Percentiles rank a stretch among this genome's conserved stretches.
Evolutionary conservation across 2,888 invertebrate genomes (phyloP).

Genomic region (Pollenia labialis): DNA sequence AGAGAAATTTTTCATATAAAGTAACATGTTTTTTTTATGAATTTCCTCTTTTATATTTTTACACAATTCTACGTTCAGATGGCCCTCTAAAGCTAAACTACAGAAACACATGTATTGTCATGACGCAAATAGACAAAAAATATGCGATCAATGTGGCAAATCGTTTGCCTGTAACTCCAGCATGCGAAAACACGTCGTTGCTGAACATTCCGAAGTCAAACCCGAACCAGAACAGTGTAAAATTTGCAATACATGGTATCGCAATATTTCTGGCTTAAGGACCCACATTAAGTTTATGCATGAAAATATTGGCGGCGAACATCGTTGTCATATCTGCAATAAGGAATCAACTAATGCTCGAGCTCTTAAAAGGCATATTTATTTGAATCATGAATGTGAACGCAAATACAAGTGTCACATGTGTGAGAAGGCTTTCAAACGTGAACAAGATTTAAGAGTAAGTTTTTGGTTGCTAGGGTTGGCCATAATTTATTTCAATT

Average conservation of each 20-base stretch:
- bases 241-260: conserved; percentile 81
- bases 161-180: conserved; percentile 78
- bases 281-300: conserved; percentile 81
- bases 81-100: conserved; percentile 70
- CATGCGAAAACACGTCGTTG: conserved; percentile 80
- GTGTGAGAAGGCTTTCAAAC: conserved; percentile 82
- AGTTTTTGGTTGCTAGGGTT: not conserved
- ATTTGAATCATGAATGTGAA: conserved; percentile 81
- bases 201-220: conserved; percentile 80
- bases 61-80: conserved; percentile 35
- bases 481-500: not conserved
- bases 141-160: conserved; percentile 81
- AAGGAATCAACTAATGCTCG: conserved; percentile 80
- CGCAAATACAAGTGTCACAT: conserved; percentile 81
- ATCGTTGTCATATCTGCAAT: conserved; percentile 80
- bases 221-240: conserved; percentile 81
- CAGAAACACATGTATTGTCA: conserved; percentile 74
- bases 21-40: not conserved
- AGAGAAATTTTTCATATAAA: conserved; percentile 63
- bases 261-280: conserved; percentile 79
- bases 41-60: conserved; percentile 13
- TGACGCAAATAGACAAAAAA: conserved; percentile 79
- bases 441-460: conserved; percentile 80
- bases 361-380: conserved; percentile 81
- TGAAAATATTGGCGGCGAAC: conserved; percentile 78